Evolutionary conservation across 2,888 invertebrate species (phyloP), one percentile per base, ranked within the genome.

Genomic region (Helleia helle): DNA sequence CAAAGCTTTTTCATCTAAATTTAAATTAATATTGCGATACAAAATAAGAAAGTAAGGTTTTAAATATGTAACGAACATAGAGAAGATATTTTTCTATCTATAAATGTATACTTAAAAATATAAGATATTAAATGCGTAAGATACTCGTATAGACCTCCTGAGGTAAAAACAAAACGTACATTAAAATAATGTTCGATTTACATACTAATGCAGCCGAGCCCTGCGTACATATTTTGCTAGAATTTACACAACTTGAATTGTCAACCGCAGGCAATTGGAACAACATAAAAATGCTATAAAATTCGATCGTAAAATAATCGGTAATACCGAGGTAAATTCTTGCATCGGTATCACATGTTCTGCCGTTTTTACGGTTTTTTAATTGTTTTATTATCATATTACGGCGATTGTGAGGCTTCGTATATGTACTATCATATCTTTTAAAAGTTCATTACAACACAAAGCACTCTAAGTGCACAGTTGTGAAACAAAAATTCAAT

Each of bases 261-360:
- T 79, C 80, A 75, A 66, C 65, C 58, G 55, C 63, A 52, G 61
- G 75, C 75, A 76, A 83, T 83, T 75, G 77, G 55, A 71, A 74
- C 71, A 49, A 57, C 64, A 77, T 84, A 81, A 81, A 83, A 80
- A 72, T 55, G 58, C 71, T 68, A 72, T 84, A 81, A 81, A 79
- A 62, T 63, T 55, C 48, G 63, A 58, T 80, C 83, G 77, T 84
- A 81, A 84, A 83, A 73, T 61, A 62, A 70, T 71, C 76, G 72
- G 72, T 71, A 68, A 69, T 62, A 59, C 50, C 56, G 54, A 62
- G 67, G 60, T 62, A 56, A 63, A 66, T 70, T 66, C 68, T 69
- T 70, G 63, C 55, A 44, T 48, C 39, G 50, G 55, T 55, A 52
- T 57, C 57, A 58, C 59, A 59, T 60, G 50, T 48, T 41, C 30